phyloP scores from a whole-genome alignment of 1,140 invertebrate genomes.

The Pseudoatta argentina region DNA sequence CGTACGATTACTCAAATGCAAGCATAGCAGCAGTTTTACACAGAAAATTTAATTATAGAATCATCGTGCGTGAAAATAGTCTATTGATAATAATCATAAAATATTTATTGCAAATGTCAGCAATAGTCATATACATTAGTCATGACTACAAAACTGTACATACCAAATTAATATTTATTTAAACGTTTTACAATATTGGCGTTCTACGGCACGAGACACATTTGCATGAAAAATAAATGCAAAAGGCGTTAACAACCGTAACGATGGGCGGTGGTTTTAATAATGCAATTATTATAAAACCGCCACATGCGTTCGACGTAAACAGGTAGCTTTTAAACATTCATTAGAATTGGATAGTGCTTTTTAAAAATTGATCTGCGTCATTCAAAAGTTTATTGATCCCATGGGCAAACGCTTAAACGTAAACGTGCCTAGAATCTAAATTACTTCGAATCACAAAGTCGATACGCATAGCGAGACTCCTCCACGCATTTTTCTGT shows the following conservation, averaged over 20 bases:
- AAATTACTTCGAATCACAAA: conserved; percentile 18
- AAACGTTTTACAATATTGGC: conserved; percentile 43
- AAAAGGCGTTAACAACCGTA: conserved; percentile 41
- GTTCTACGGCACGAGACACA: not conserved
- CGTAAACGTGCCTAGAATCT: not conserved
- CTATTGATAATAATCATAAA: conserved; percentile 24
- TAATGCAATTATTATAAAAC: conserved; percentile 40
- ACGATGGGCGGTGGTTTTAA: conserved; percentile 20
- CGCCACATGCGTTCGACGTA: not conserved
- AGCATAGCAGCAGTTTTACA: not conserved
- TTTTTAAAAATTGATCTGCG: conserved; percentile 1
- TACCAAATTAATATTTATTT: conserved; percentile 49
- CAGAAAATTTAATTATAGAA: not conserved
- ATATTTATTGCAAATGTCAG: conserved; percentile 15
- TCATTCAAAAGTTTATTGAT: conserved; percentile 30
- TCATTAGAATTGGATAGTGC: conserved; percentile 28
- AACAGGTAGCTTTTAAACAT: conserved; percentile 37
- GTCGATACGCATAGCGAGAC: conserved; percentile 3
- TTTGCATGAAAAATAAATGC: conserved; percentile 40
- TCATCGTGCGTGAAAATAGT: not conserved
- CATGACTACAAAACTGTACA: not conserved
- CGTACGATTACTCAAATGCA: not conserved
- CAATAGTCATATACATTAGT: not conserved
- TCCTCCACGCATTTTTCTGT: conserved; percentile 42
- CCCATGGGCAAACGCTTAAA: not conserved